Evolutionary conservation across 2,113 vertebrate species (phyloP).

Genomic region (Callorhinus ursinus): DNA sequence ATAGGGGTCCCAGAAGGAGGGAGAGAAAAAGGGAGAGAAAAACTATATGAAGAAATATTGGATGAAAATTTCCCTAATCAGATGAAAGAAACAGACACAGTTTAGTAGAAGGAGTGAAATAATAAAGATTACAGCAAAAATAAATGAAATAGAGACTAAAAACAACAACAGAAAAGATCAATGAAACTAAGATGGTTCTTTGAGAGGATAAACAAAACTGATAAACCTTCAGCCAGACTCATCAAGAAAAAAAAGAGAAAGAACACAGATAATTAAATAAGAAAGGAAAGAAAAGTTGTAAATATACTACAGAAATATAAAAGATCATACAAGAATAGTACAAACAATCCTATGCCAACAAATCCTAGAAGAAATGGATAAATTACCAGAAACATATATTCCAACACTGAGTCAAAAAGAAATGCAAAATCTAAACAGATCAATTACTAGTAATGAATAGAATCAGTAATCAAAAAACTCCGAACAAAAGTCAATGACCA

Average conservation of each 20-base stretch:
- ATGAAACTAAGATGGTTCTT: background rate
- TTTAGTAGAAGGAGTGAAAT: background rate
- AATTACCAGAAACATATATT: background rate
- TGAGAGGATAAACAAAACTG: background rate
- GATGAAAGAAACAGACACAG: background rate
- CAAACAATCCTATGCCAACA: background rate
- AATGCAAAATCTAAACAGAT: background rate
- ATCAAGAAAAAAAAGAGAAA: background rate
- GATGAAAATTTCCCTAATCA: background rate
- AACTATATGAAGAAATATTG: background rate
- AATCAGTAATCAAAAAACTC: background rate
- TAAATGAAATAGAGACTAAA: background rate
- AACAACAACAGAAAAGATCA: background rate
- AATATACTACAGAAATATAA: background rate
- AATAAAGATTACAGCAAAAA: background rate
- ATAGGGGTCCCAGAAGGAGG: background rate
- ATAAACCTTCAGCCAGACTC: background rate
- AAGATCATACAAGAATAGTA: background rate
- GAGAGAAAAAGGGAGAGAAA: background rate
- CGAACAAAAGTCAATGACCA: background rate
- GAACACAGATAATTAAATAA: background rate
- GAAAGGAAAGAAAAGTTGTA: background rate
- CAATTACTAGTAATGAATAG: background rate
- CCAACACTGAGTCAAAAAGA: background rate
- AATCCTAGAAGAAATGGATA: background rate